Conservation (phyloP, 2,888 invertebrate genomes). For the Netelia virgata region DNA sequence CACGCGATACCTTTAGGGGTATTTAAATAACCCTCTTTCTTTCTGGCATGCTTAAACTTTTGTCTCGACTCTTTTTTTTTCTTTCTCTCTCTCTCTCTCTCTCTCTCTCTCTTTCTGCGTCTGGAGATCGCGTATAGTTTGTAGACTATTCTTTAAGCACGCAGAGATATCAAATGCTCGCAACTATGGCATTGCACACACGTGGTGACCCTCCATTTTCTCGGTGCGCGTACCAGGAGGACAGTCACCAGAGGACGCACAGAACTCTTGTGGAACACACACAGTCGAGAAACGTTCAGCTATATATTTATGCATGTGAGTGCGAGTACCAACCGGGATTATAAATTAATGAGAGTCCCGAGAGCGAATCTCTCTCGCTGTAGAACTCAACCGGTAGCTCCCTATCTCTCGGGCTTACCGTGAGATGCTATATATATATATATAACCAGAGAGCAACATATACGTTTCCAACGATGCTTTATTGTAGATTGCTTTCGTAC, state of each 20-base stretch:
- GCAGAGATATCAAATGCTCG: slow-evolving; percentile 33
- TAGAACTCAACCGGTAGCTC: slow-evolving; percentile 50
- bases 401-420: slow-evolving; percentile 14
- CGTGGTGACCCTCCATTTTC: slow-evolving; percentile 6
- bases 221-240: slow-evolving; percentile 32
- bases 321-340: slow-evolving; percentile 17
- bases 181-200: slow-evolving; percentile 47
- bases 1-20: neutral
- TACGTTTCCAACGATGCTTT: slow-evolving; percentile 38
- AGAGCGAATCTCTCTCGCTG: slow-evolving; percentile 34
- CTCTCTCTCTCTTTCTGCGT: slow-evolving; percentile 16
- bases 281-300: neutral
- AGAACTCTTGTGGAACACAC: neutral
- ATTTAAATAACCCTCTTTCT: slow-evolving; percentile 54
- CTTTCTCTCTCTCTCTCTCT: slow-evolving; percentile 46
- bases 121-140: neutral
- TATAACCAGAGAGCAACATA: neutral
- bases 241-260: neutral
- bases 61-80: slow-evolving; percentile 61
- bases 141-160: slow-evolving; percentile 26
- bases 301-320: neutral
- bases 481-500: slow-evolving; percentile 44
- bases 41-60: slow-evolving; percentile 31
- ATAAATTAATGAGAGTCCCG: slow-evolving; percentile 57
- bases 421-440: neutral